phyloP scores from a whole-genome alignment of 2,888 invertebrate species.

The Nymphalis polychloros region DNA sequence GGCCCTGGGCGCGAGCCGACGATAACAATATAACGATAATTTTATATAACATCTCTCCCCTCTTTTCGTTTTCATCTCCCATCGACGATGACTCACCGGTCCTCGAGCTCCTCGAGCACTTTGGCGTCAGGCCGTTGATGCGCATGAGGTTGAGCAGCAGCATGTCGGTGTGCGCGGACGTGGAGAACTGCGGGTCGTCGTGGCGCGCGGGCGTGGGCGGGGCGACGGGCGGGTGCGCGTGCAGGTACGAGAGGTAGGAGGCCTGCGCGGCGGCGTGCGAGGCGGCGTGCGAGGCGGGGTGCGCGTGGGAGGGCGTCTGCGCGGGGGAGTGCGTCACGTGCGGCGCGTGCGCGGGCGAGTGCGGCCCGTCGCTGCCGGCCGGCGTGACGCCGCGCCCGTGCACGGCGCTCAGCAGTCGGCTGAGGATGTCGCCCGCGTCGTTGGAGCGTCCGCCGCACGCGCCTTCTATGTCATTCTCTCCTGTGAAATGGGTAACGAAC shows the following conservation, averaged over 20 bases:
- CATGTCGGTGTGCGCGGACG: constrained; percentile 72
- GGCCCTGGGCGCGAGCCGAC: constrained; percentile 45
- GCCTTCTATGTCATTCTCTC: constrained; percentile 73
- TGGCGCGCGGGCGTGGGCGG: constrained; percentile 43
- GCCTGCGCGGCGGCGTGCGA: constrained; percentile 71
- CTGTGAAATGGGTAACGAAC: constrained; percentile 45
- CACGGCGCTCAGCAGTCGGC: constrained; percentile 63
- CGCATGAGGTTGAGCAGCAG: constrained; percentile 72
- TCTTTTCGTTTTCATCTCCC: background rate
- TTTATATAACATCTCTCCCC: too few relatives aligned
- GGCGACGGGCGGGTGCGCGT: constrained; percentile 34
- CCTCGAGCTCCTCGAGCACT: constrained; percentile 45
- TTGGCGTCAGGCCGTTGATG: constrained; percentile 65
- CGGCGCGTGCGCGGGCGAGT: constrained; percentile 47
- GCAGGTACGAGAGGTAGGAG: constrained; percentile 40
- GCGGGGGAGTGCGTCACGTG: constrained; percentile 44
- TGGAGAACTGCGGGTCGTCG: constrained; percentile 63
- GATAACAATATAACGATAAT: too few relatives aligned
- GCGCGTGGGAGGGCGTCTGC: constrained; percentile 18
- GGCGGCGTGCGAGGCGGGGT: constrained; percentile 59
- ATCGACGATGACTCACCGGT: constrained; percentile 49
- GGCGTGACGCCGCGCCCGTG: constrained; percentile 48
- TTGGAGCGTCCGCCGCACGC: constrained; percentile 46
- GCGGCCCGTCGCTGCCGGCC: constrained; percentile 42
- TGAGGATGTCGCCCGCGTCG: constrained; percentile 55